Conservation (phyloP, 2,113 vertebrate species). For the Ciconia maguari region DNA sequence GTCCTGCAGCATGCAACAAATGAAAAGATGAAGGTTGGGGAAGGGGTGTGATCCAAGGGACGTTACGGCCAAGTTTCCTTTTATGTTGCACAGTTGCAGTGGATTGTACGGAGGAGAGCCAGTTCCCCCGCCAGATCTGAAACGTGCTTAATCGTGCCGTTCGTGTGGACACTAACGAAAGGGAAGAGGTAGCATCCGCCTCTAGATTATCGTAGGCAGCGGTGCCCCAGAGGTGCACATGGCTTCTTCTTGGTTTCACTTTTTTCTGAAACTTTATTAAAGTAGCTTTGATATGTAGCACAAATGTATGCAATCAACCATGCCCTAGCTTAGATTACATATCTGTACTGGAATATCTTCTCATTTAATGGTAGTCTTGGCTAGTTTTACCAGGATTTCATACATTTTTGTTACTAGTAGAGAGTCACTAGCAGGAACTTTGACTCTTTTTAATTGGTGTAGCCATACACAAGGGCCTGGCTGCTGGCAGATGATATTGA, state of each 20-base stretch:
- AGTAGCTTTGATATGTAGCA: conserved; percentile 22
- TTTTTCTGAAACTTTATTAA: neutral
- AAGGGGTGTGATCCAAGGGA: neutral
- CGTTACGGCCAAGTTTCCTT: accelerated
- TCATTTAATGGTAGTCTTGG: neutral
- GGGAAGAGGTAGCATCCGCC: neutral
- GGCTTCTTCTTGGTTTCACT: neutral
- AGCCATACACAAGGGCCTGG: neutral
- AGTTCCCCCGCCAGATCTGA: neutral
- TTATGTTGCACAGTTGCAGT: accelerated
- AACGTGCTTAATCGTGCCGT: neutral
- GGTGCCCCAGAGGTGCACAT: neutral
- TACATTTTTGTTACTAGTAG: neutral
- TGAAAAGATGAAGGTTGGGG: neutral
- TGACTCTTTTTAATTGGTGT: neutral
- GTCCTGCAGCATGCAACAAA: neutral
- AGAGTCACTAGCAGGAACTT: conserved; percentile 33
- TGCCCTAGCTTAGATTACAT: neutral
- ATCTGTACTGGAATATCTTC: neutral
- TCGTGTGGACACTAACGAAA: neutral
- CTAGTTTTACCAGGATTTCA: neutral
- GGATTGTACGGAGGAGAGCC: accelerated
- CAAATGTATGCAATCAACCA: neutral
- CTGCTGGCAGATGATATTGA: conserved; percentile 55
- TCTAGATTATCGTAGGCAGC: neutral